These are phyloP conservation scores for Argopecten irradians DNA, from an alignment of 1,140 invertebrate genomes.

Conservation along the genomic window DNA sequence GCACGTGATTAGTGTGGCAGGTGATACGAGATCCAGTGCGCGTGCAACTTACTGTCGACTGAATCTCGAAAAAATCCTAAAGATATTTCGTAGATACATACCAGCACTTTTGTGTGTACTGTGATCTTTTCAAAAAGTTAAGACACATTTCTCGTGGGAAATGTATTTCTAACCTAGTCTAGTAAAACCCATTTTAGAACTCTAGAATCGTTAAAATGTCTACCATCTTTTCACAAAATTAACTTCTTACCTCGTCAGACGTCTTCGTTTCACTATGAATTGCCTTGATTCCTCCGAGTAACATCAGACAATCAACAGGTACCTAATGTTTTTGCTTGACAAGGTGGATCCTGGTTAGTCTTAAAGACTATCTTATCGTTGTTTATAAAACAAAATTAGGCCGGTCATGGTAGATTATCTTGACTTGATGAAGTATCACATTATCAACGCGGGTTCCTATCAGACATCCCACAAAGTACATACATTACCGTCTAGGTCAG, in stretches of 20 bases:
- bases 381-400: slow-evolving; percentile 23
- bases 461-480: not conserved
- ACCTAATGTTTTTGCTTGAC: not conserved
- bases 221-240: not conserved
- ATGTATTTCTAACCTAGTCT: too few species aligned
- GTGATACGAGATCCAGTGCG: too few species aligned
- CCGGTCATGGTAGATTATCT: slow-evolving; percentile 9
- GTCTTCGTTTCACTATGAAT: not conserved
- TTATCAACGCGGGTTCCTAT: not conserved
- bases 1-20: too few species aligned
- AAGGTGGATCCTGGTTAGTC: not conserved
- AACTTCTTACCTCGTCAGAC: not conserved
- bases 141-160: too few species aligned
- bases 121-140: not conserved
- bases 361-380: not conserved
- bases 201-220: too few species aligned
- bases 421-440: not conserved
- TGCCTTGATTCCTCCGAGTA: not conserved
- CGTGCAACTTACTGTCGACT: too few species aligned
- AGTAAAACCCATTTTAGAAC: too few species aligned
- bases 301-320: not conserved
- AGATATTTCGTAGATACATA: too few species aligned
- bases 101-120: not conserved
- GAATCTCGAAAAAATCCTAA: too few species aligned
- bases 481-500: not conserved